Percentiles rank a stretch among this genome's conserved stretches.
These are phyloP conservation scores for Sarcophaga variegata DNA, from an alignment of 2,888 invertebrate genomes.

Conservation along the genomic window DNA sequence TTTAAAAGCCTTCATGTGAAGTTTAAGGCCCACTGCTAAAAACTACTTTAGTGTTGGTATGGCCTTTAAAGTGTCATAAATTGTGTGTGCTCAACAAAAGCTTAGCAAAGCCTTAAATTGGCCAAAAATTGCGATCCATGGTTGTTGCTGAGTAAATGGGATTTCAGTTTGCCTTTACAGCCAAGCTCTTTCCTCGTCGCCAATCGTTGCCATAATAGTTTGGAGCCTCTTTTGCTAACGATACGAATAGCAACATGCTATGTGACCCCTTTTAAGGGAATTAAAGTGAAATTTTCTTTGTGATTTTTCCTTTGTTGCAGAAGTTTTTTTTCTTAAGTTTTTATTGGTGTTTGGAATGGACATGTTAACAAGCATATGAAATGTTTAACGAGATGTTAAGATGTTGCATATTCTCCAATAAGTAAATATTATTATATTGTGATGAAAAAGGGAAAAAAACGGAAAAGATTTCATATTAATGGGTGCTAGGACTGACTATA, in stretches of 20 bases:
- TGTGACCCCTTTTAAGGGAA: constrained; percentile 59
- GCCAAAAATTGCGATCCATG: constrained; percentile 53
- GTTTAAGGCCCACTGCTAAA: background rate
- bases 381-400: constrained; percentile 60
- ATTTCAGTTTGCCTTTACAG: background rate
- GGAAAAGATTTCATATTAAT: no score
- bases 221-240: constrained; percentile 33
- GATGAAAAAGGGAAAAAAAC: no score
- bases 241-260: constrained; percentile 40
- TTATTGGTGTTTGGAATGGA: constrained; percentile 5
- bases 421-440: no score
- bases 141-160: constrained; percentile 11
- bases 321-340: constrained; percentile 19
- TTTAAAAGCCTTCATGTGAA: background rate
- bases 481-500: no score
- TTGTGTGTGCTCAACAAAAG: constrained; percentile 64
- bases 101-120: constrained; percentile 66
- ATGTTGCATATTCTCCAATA: background rate
- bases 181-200: background rate
- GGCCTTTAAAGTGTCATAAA: constrained; percentile 70
- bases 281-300: constrained; percentile 42
- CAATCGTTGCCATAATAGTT: background rate
- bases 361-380: constrained; percentile 57
- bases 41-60: constrained; percentile 63
- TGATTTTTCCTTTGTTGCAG: constrained; percentile 32